phyloP scores from a whole-genome alignment of 2,113 vertebrate species.

The Alethe castanea region DNA sequence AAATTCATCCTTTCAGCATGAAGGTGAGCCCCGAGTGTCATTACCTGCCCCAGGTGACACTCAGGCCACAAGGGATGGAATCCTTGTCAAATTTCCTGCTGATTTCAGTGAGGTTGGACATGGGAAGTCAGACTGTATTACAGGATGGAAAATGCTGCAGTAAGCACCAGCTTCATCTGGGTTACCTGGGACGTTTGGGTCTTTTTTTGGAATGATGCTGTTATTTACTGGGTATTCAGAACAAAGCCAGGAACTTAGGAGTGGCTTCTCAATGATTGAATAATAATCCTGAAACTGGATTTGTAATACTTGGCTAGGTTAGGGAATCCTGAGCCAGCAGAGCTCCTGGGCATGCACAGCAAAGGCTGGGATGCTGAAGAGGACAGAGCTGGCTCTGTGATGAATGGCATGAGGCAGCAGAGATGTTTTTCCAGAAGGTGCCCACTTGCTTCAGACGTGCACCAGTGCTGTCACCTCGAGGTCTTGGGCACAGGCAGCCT shows the following conservation, averaged over 20 bases:
- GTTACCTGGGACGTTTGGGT: background rate
- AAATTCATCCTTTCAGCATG: background rate
- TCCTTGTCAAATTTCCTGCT: background rate
- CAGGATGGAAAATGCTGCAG: background rate
- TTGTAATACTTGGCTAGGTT: background rate
- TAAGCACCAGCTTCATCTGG: background rate
- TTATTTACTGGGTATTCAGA: background rate
- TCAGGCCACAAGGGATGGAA: background rate
- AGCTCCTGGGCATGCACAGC: background rate
- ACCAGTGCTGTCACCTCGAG: constrained; percentile 39
- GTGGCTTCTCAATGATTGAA: background rate
- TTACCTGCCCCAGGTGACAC: background rate
- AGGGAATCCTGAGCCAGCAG: background rate
- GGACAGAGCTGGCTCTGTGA: background rate
- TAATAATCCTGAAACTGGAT: background rate
- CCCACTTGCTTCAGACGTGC: background rate
- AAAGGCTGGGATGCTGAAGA: background rate
- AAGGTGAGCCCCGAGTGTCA: background rate
- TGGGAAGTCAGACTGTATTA: background rate
- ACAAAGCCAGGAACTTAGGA: background rate
- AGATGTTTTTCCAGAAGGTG: background rate
- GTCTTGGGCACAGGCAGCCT: constrained; percentile 16
- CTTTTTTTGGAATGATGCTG: background rate
- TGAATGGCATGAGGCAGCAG: background rate
- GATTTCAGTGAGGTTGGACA: background rate